Evolutionary conservation across 2,797 vertebrate species (phyloP), one percentile per base, ranked within the genome.

Genomic region (Serranus cabrilla): DNA sequence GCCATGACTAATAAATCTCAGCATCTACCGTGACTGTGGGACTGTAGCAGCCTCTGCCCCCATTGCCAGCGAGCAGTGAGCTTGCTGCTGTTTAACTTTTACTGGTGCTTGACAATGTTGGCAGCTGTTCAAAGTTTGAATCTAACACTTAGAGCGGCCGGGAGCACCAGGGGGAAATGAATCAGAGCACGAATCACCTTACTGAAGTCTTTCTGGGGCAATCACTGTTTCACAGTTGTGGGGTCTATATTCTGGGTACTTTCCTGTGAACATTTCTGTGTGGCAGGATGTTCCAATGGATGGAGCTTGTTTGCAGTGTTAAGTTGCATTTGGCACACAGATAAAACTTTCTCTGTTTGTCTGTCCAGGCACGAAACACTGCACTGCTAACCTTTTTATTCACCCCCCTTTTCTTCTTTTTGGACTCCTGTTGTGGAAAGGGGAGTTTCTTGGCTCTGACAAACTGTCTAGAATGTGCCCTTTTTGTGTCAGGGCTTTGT

Each of bases 341-440:
- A 89, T 90, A 90, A 92, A 94, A 90, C 89, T 89, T 89, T 88
- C 89, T 90, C 88, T 93, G 85, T 90, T 93, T 93, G 87, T 94
- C 88, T 92, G 90, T 93, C 91, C 82, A 82, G 90, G 90, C 91
- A 91, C 85, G 89, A 94, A 93, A 89, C 84, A 86, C 85, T 92
- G 89, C 89, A 85, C 85, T 81, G 85, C 82, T 92, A 91, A 88
- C 86, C 80, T 88, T 92, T 90, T 91, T 80, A 76, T 89, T 90
- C 84, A 91, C 70, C 61, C 56, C 25, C 71, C 78, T 78, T 84
- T 88, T 85, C 83, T 82, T 84, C 78, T 83, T 83, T 80, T 86
- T 67, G 75, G 81, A 87, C 80, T 91, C 89, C 83, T 79, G 71
- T 79, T 86, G 81, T 76, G 83, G 81, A 87, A 85, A 81, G 71